Evolutionary conservation across 1,140 invertebrate species (phyloP).

Genomic region (Hypothenemus hampei): DNA sequence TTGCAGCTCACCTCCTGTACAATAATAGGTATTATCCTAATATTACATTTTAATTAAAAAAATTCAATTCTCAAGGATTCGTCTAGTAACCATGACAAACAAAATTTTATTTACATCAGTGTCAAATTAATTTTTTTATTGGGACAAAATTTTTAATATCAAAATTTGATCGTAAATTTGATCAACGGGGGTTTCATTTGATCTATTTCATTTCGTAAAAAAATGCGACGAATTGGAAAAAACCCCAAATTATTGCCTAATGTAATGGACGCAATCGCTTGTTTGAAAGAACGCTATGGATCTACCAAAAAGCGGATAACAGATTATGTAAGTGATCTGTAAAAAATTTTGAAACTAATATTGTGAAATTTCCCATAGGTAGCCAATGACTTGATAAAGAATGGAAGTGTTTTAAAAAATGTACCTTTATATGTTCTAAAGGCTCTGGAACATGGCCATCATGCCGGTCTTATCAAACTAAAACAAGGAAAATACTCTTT

Average conservation of each 20-base stretch:
- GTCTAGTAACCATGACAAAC: too few species aligned
- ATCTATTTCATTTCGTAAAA: too few species aligned
- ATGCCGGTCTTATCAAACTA: constrained; percentile 24
- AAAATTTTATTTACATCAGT: too few species aligned
- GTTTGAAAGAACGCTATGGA: constrained; percentile 16
- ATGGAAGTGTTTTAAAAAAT: constrained; percentile 5
- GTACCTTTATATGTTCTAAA: constrained; percentile 23
- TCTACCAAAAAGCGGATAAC: constrained; percentile 25
- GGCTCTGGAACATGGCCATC: constrained; percentile 23
- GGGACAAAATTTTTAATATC: too few species aligned
- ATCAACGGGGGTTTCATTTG: too few species aligned
- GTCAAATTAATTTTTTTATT: too few species aligned
- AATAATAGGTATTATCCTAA: too few species aligned
- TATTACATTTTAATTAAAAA: too few species aligned
- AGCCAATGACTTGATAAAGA: constrained; percentile 1
- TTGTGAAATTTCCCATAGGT: not conserved
- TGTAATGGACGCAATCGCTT: constrained; percentile 26
- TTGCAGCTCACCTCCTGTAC: too few species aligned
- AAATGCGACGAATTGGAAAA: constrained; percentile 12
- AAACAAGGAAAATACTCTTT: constrained; percentile 22
- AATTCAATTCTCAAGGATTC: too few species aligned
- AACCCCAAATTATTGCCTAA: constrained; percentile 22
- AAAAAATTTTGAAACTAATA: not conserved
- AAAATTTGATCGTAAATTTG: too few species aligned
- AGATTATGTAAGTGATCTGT: constrained; percentile 9